These are phyloP conservation scores for Phalangium opilio DNA, from an alignment of 2,888 invertebrate species.

Conservation along the genomic window DNA sequence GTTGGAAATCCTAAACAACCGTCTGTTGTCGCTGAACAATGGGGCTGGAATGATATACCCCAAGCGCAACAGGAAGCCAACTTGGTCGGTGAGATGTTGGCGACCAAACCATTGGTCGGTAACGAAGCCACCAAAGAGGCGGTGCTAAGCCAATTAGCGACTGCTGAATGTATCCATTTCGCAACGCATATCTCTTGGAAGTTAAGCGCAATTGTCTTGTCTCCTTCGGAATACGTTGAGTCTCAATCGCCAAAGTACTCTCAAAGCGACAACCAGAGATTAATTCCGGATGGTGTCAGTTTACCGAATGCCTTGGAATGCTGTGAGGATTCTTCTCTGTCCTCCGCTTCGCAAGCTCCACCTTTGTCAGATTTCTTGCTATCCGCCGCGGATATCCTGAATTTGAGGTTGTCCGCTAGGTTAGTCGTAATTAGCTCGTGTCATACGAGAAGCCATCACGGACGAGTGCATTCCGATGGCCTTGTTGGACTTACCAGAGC, in stretches of 20 bases:
- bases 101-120: conserved; percentile 42
- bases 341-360: conserved; percentile 55
- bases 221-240: conserved; percentile 41
- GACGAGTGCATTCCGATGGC: conserved; percentile 52
- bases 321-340: conserved; percentile 31
- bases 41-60: conserved; percentile 74
- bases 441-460: conserved; percentile 41
- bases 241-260: conserved; percentile 20
- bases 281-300: neutral
- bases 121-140: conserved; percentile 64
- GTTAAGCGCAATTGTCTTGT: conserved; percentile 67
- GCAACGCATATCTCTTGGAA: conserved; percentile 90
- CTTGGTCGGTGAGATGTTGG: conserved; percentile 76
- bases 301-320: conserved; percentile 17
- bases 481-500: conserved; percentile 55
- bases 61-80: conserved; percentile 81
- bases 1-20: conserved; percentile 70
- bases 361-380: conserved; percentile 69
- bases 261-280: conserved; percentile 18
- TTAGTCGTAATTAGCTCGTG: conserved; percentile 55
- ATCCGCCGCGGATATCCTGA: conserved; percentile 68
- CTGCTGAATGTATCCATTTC: conserved; percentile 77
- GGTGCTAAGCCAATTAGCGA: conserved; percentile 58
- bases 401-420: conserved; percentile 65
- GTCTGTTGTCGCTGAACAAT: conserved; percentile 53